These are phyloP conservation scores for Anguilla rostrata DNA, from an alignment of 2,113 vertebrate genomes.

Conservation along the genomic window DNA sequence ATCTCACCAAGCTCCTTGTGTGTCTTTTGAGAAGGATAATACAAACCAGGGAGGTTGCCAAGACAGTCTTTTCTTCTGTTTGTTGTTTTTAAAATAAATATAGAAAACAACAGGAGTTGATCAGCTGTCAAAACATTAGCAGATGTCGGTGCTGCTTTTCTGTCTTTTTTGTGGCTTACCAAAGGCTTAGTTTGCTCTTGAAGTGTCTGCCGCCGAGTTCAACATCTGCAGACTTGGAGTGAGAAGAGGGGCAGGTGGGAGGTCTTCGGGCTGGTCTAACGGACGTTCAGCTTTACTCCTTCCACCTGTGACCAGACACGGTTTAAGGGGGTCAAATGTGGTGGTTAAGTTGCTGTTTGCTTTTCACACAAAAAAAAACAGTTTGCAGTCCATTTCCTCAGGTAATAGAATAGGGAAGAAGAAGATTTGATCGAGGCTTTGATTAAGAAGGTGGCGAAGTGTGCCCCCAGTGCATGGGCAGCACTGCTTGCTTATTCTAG, in stretches of 20 bases:
- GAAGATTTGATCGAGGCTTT: not conserved
- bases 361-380: not conserved
- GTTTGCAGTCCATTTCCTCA: not conserved
- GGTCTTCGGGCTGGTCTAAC: not conserved
- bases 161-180: not conserved
- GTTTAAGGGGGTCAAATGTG: not conserved
- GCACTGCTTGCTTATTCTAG: not conserved
- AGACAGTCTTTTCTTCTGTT: not conserved
- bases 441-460: no score
- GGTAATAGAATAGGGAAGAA: not conserved
- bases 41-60: not conserved
- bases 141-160: not conserved
- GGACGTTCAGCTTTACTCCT: not conserved
- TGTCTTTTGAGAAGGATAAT: not conserved
- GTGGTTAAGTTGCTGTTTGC: not conserved
- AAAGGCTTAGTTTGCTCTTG: not conserved
- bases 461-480: not conserved
- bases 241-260: not conserved
- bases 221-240: not conserved
- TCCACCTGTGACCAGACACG: not conserved
- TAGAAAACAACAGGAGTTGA: not conserved
- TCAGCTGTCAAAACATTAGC: conserved; percentile 3
- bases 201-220: not conserved
- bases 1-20: not conserved
- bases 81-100: not conserved